These are phyloP conservation scores for Leptopilina myrica DNA, from an alignment of 2,888 invertebrate species.

Conservation along the genomic window DNA sequence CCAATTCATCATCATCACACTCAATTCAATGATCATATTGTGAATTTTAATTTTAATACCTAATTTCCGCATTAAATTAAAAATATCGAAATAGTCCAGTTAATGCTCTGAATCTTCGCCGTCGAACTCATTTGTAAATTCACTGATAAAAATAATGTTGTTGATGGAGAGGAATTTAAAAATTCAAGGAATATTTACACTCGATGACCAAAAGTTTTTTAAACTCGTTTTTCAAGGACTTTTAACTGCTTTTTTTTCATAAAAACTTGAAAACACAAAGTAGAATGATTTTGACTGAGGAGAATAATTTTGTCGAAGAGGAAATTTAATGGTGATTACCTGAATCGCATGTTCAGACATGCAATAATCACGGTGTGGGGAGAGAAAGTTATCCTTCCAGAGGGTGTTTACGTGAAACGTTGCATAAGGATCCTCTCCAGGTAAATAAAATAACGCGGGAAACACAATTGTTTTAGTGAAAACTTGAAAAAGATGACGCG, in stretches of 20 bases:
- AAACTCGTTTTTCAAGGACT: constrained; percentile 19
- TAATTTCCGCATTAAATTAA: constrained; percentile 9
- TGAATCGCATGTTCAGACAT: constrained; percentile 40
- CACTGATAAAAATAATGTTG: neutral
- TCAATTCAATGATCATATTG: constrained; percentile 28
- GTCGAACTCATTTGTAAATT: constrained; percentile 30
- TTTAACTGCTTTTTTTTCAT: neutral
- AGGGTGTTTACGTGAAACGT: constrained; percentile 66
- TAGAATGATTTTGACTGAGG: constrained; percentile 7
- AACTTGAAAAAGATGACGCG: neutral
- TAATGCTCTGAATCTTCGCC: constrained; percentile 6
- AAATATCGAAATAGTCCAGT: constrained; percentile 9
- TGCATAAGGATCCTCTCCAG: constrained; percentile 65
- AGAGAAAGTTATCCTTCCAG: constrained; percentile 25
- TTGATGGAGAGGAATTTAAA: neutral
- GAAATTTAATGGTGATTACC: constrained; percentile 33
- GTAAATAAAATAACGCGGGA: constrained; percentile 64
- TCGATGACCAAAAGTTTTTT: neutral
- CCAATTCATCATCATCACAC: constrained; percentile 27
- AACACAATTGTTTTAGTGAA: constrained; percentile 48
- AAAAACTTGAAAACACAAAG: constrained; percentile 19
- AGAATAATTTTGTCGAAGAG: neutral
- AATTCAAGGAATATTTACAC: neutral
- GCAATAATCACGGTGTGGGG: neutral
- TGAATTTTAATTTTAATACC: neutral